Evolutionary conservation across 2,797 vertebrate genomes (phyloP).

Genomic region (Urocyon cinereoargenteus): DNA sequence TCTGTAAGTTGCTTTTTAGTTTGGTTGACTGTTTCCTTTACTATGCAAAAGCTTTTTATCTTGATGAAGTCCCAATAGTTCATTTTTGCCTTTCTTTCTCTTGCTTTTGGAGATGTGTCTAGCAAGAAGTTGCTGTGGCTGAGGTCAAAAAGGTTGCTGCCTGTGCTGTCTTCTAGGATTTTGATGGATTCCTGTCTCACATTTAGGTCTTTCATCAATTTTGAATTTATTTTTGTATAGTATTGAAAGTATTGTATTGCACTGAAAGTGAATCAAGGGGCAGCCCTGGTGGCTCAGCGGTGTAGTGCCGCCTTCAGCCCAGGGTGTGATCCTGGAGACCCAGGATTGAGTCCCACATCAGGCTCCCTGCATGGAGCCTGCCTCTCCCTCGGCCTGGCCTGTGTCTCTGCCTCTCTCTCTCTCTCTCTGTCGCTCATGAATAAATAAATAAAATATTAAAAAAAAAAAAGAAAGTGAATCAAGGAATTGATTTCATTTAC

Average conservation of each 20-base stretch:
- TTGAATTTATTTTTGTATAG: neutral
- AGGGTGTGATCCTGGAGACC: too few relatives aligned
- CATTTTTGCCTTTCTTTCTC: neutral
- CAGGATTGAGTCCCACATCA: too few relatives aligned
- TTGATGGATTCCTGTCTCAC: neutral
- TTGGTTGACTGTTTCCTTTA: neutral
- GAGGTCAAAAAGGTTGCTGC: neutral
- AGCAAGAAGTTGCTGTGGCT: neutral
- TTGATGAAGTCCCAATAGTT: neutral
- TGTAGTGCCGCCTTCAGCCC: too few relatives aligned
- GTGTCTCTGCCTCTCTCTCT: too few relatives aligned
- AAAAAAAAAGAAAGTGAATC: neutral
- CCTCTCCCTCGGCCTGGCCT: too few relatives aligned
- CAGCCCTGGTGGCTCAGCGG: too few relatives aligned
- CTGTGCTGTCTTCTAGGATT: neutral
- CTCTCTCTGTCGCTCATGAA: too few relatives aligned
- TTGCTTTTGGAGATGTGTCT: neutral
- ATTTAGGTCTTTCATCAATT: neutral
- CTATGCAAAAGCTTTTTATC: neutral
- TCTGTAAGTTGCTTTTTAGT: neutral
- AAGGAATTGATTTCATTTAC: neutral
- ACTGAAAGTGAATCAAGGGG: neutral
- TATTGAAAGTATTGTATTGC: neutral
- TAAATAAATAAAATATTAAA: too few relatives aligned
- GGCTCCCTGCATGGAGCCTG: too few relatives aligned